Evolutionary conservation across 2,797 vertebrate genomes (phyloP), one percentile per base, ranked within the genome.

Genomic region (Argyrosomus regius): DNA sequence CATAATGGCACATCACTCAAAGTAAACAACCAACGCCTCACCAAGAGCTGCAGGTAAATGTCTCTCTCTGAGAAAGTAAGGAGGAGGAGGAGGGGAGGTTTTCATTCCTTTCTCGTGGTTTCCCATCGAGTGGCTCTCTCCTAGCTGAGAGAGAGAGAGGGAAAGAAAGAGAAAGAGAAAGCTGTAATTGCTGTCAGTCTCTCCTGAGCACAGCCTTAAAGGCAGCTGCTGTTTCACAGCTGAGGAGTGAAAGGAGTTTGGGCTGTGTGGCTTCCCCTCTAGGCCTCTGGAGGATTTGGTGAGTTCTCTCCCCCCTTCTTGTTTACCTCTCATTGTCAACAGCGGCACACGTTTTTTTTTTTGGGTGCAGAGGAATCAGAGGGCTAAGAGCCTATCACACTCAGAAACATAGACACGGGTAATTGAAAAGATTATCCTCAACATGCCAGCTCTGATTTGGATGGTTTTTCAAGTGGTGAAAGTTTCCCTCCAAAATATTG

Each of bases 151-250:
- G 77, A 75, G 83, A 65, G 67, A 59, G 77, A 73, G 49, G 24
- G 65, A 57, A 41, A 58, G 84, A 60, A 63, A 76, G 69, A 80
- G 89, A 84, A 87, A 91, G 85, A 90, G 88, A 77, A 72, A 80
- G 82, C 89, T 91, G 93, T 96, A 96, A 96, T 96, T 96, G 95
- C 96, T 96, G 96, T 96, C 96, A 96, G 93, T 96, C 94, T 94
- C 90, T 94, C 88, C 90, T 91, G 88, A 93, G 87, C 91, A 63
- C 84, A 93, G 78, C 84, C 93, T 92, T 91, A 91, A 93, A 95
- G 90, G 90, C 88, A 89, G 87, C 88, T 91, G 84, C 87, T 88
- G 87, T 90, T 89, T 90, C 87, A 77, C 89, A 87, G 87, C 72
- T 74, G 82, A 93, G 82, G 76, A 92, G 91, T 88, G 90, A 93